Percentiles rank a stretch among this genome's conserved stretches.
Conservation (phyloP, 1,140 invertebrate species). For the Adoxophyes honmai region DNA sequence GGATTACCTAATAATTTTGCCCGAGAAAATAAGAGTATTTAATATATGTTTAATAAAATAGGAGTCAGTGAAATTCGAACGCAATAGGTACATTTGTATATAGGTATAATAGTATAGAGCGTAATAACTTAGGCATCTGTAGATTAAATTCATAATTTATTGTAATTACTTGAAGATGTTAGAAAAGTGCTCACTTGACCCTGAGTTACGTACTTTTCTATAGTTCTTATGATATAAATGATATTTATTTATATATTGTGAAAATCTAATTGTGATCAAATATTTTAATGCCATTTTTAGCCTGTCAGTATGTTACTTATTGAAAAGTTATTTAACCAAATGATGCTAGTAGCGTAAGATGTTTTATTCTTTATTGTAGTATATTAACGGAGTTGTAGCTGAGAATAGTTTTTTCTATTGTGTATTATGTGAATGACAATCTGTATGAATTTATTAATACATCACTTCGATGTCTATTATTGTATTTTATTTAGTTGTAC, state of each 20-base stretch:
- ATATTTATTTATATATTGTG: conserved; percentile 51
- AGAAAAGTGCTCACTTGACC: conserved; percentile 19
- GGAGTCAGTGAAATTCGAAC: not conserved
- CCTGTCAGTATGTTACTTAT: conserved; percentile 63
- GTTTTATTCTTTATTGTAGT: conserved; percentile 63
- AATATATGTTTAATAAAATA: conserved; percentile 5
- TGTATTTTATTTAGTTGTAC: conserved; percentile 35
- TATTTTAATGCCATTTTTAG: conserved; percentile 73
- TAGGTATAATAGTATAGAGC: conserved; percentile 32
- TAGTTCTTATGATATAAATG: conserved; percentile 18
- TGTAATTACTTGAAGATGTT: conserved; percentile 27
- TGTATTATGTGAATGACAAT: conserved; percentile 68
- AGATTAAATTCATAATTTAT: conserved; percentile 29
- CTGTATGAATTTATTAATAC: conserved; percentile 71
- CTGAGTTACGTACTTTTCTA: conserved; percentile 20
- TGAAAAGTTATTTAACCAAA: conserved; percentile 71
- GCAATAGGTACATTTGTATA: conserved; percentile 25
- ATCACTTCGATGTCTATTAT: conserved; percentile 63
- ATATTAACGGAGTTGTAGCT: conserved; percentile 54
- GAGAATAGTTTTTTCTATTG: conserved; percentile 69
- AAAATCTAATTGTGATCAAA: conserved; percentile 65
- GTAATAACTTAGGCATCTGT: conserved; percentile 19
- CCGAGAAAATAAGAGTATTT: not conserved
- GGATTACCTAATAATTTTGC: not conserved
- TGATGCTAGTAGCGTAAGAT: conserved; percentile 71